Evolutionary conservation across 1,140 invertebrate species (phyloP).

Genomic region (Drosophila obscura): DNA sequence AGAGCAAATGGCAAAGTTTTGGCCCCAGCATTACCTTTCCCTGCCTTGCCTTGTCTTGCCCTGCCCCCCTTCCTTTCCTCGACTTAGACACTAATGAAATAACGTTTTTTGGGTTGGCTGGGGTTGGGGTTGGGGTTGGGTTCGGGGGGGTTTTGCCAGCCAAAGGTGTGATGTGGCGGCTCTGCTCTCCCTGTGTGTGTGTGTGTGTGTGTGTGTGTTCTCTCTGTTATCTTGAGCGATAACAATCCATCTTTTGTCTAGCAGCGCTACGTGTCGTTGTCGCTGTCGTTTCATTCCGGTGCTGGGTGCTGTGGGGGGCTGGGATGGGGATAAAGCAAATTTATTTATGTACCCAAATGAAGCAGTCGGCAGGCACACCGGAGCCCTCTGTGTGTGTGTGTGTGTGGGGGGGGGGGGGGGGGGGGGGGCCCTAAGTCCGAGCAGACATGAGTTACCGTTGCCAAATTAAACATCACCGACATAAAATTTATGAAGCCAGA

Average conservation of each 20-base stretch:
- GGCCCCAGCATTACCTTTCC: constrained; percentile 44
- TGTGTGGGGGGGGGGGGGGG: background rate
- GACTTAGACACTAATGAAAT: constrained; percentile 76
- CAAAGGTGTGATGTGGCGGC: background rate
- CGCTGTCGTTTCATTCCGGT: constrained; percentile 17
- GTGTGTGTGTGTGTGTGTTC: constrained; percentile 16
- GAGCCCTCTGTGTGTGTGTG: background rate
- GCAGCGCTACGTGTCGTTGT: constrained; percentile 52
- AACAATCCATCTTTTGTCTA: constrained; percentile 81
- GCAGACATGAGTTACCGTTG: constrained; percentile 79
- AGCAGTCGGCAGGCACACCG: constrained; percentile 22
- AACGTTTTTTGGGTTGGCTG: constrained; percentile 29
- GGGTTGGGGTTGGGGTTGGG: background rate
- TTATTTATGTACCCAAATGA: constrained; percentile 73
- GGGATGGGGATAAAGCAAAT: constrained; percentile 39
- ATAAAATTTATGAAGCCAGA: constrained; percentile 79
- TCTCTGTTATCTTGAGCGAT: constrained; percentile 72
- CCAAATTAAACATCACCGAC: constrained; percentile 79
- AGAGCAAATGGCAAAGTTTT: constrained; percentile 56
- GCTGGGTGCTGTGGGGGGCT: constrained; percentile 1
- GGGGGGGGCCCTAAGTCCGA: constrained; percentile 56
- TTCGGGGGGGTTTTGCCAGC: background rate
- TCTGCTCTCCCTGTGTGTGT: background rate
- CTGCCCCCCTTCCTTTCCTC: too few species aligned
- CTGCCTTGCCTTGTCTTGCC: background rate